Evolutionary conservation across 2,797 vertebrate genomes (phyloP).

Genomic region (Tenualosa ilisha): DNA sequence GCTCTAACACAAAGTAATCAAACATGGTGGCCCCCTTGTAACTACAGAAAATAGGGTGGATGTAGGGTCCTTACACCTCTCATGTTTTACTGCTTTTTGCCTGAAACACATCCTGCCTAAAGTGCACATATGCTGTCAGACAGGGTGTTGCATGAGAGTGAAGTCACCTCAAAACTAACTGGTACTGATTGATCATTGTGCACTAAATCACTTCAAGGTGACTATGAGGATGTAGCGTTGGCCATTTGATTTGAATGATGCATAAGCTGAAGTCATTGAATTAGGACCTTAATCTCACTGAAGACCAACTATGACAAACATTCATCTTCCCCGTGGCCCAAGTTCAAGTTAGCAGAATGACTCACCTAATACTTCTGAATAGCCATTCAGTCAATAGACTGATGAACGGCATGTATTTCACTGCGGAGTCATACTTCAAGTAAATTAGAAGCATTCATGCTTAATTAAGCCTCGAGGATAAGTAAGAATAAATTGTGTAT

Average conservation of each 20-base stretch:
- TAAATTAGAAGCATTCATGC: neutral
- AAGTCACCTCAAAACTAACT: neutral
- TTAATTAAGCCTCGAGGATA: neutral
- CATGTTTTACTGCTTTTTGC: too few relatives aligned
- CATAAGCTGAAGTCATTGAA: neutral
- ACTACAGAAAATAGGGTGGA: too few relatives aligned
- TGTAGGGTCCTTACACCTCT: too few relatives aligned
- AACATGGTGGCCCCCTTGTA: too few relatives aligned
- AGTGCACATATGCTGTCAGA: too few relatives aligned
- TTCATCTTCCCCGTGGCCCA: neutral
- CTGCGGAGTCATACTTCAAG: neutral
- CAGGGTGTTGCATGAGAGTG: neutral
- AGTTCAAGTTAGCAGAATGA: neutral
- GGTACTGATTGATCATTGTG: neutral
- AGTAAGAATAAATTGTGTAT: neutral
- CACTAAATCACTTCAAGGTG: neutral
- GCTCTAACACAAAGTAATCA: too few relatives aligned
- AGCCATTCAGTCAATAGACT: neutral
- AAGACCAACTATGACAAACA: neutral
- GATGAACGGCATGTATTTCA: neutral
- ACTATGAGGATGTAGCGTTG: neutral
- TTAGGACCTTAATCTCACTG: neutral
- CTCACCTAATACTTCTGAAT: neutral
- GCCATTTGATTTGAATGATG: neutral
- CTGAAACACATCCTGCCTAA: too few relatives aligned